Evolutionary conservation across 2,888 invertebrate genomes (phyloP), one percentile per base, ranked within the genome.

Genomic region (Rhingia campestris): DNA sequence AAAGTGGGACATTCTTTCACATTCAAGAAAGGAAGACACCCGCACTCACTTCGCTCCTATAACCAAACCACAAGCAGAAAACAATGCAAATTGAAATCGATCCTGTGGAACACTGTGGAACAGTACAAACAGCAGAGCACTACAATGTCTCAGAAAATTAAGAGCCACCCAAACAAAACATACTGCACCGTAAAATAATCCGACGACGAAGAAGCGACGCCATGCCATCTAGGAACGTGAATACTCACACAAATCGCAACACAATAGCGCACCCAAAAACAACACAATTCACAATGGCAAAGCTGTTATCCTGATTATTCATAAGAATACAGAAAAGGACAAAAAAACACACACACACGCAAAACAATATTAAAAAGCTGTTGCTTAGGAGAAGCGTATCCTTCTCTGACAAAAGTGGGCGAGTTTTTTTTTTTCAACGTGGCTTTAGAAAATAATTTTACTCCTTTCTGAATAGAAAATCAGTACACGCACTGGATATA

Each of bases 241-340:
- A 9, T 22, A 30, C 14, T 22, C 37, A 14, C 7, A 58, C 35
- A 81, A 70, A 70, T 64, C 53, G 45, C 58, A 47, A 33, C 22
- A 70, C 64, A 75, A 82, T 72, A 47, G 43, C 32, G 22, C 12
- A 33, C 53, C 53, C n/a, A 51, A 73, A 54, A 54, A 59, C 35
- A 61, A 54, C 49, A 61, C 70, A 61, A 59, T 37, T 66, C 64
- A 77, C 81, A 77, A 77, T 58, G 56, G 77, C 51, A 67, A 67
- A 73, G 72, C 77, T 82, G 70, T 82, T 82, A 82, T 82, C 67
- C 72, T 73, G 77, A 82, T 77, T 77, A 66, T 76, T 59, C 70
- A 72, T 47, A 72, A 81, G 47, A 59, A 33, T 30, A 45, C 30
- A 35, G 32, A 47, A 14, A 37, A 47, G 22, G 39, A 59, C 32